A percentile compares a stretch with the other conserved stretches of the same genome.
Evolutionary conservation across 30 jellyfish, hydroid and myxozoan species (phyloP).

Genomic region (Hydractinia echinata): DNA sequence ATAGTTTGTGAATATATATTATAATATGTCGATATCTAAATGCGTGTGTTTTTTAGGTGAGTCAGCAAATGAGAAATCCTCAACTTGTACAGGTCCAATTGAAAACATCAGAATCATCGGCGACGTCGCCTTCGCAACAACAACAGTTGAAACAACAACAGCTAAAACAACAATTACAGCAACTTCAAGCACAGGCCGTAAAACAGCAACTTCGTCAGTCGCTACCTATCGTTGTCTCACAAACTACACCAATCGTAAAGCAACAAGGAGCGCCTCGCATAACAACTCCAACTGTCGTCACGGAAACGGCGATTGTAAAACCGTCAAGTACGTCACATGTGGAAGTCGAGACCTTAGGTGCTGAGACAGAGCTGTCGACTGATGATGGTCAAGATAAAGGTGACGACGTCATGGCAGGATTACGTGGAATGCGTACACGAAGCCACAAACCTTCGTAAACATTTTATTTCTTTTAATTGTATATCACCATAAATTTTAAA

Average conservation of each 20-base stretch:
- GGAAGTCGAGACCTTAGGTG: conserved; percentile 11
- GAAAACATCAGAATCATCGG: conserved; percentile 25
- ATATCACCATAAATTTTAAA: too few relatives aligned
- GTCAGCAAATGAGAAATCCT: conserved; percentile 40
- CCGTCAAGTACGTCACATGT: conserved; percentile 4
- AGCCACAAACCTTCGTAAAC: conserved; percentile 12
- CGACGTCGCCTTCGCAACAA: conserved; percentile 28
- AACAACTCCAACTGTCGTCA: not conserved
- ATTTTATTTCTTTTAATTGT: not conserved
- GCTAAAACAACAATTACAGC: conserved; percentile 23
- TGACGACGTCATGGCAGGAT: not conserved
- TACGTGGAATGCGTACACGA: conserved; percentile 8
- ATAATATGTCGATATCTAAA: not conserved
- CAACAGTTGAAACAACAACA: conserved; percentile 44
- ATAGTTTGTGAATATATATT: not conserved
- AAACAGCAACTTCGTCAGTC: conserved; percentile 14
- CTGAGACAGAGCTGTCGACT: conserved; percentile 4
- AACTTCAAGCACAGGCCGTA: conserved; percentile 17
- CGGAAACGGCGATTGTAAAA: not conserved
- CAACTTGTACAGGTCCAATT: conserved; percentile 40
- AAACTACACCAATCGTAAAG: not conserved
- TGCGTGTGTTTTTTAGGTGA: conserved; percentile 24
- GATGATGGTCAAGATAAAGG: not conserved
- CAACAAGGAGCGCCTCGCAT: not conserved
- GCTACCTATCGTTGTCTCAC: not conserved